These are phyloP conservation scores for Psylliodes chrysocephalus DNA, from an alignment of 2,888 invertebrate genomes.

Conservation along the genomic window DNA sequence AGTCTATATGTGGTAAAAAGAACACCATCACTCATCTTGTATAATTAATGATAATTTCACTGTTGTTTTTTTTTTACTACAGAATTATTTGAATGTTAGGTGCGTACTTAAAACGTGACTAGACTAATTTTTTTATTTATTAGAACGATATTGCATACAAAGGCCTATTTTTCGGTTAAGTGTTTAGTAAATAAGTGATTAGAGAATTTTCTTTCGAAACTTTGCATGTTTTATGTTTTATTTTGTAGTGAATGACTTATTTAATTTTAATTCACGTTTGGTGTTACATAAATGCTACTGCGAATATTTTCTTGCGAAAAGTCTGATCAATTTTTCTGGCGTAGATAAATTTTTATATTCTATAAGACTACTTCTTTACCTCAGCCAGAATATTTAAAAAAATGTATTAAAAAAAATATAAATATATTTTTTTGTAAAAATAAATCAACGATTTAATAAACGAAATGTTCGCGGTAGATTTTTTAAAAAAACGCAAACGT, in stretches of 20 bases:
- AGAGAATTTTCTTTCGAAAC: slow-evolving; percentile 12
- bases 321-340: slow-evolving; percentile 7
- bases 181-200: slow-evolving; percentile 5
- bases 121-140: slow-evolving; percentile 27
- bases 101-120: slow-evolving; percentile 23
- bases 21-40: background rate
- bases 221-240: background rate
- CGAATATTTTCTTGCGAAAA: slow-evolving; percentile 2
- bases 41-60: background rate
- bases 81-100: slow-evolving; percentile 20
- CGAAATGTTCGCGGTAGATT: slow-evolving; percentile 7
- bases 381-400: background rate
- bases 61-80: slow-evolving; percentile 19
- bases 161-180: slow-evolving; percentile 25
- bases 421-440: slow-evolving; percentile 6
- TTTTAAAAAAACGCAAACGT: slow-evolving; percentile 2
- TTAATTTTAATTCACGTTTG: slow-evolving; percentile 6
- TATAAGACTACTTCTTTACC: background rate
- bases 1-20: too few relatives aligned
- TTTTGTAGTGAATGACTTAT: slow-evolving; percentile 19
- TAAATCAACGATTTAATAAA: slow-evolving; percentile 3
- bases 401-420: background rate
- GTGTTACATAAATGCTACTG: background rate
- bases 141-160: slow-evolving; percentile 9
- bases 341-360: background rate